Base-by-base conservation (phyloP, 2,113 vertebrate species). In the Albula goreensis region DNA sequence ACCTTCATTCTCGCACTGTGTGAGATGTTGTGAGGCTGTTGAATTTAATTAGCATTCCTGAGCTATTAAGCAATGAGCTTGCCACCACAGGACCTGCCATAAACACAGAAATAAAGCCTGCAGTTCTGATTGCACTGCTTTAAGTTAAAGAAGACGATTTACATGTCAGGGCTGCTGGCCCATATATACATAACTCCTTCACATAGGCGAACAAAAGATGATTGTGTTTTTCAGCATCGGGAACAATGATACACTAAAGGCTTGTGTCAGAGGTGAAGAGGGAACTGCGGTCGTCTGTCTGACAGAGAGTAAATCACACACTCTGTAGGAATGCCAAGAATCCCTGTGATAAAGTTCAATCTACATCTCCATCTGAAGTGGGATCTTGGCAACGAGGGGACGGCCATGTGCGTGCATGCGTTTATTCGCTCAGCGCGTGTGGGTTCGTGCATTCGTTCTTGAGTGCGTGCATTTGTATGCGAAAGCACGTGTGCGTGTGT, bases 31-130 rank as follows among this genome's bases (percentile, higher is more conserved):
- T 51, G 4, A n/a, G 48, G 15, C 79, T 66, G 48, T 49, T 81
- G 41, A 25, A 66, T 50, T 86, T 86, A 63, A 86, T 86, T 86
- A 77, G 85, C 80, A 86, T 86, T 86, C 85, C 80, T 82, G 60
- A 86, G 31, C 80, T 19, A 5, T 86, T 82, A 86, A 86, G 60
- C 60, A 82, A 81, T 48, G 13, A 52, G 81, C 85, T 70, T 86
- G 85, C 25, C 80, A 77, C 80, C 70, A 86, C 80, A 86, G 25
- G 80, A 74, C 80, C 48, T 25, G 60, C 80, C 57, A n/a, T 86
- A 81, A 81, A 81, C 85, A 85, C 41, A 85, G 8, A 50, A 57
- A 53, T 53, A 86, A 15, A 31, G 17, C 10, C n/a, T 57, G 80
- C 63, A 53, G 13, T 50, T 70, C 60, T 66, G 41, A 51, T 81